These are phyloP conservation scores for Scaptomyza reducta DNA, from an alignment of 2,888 invertebrate genomes.

Conservation along the genomic window DNA sequence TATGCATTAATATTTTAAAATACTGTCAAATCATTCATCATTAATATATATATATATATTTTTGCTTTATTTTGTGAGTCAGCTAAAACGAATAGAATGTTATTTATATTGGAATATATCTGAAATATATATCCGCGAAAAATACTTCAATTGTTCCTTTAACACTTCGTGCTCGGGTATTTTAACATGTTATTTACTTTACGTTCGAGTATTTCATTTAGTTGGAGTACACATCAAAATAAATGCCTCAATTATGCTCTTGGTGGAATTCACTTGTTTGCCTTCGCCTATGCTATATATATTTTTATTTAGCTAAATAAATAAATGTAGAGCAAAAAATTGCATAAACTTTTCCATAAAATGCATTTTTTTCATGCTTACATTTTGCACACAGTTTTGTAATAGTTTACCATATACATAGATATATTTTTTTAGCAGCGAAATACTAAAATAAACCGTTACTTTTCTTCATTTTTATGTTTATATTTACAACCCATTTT, in stretches of 20 bases:
- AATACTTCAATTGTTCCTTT: neutral
- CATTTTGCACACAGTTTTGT: slow-evolving; percentile 24
- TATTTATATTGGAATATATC: too few relatives aligned
- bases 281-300: neutral
- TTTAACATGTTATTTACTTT: neutral
- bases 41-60: neutral
- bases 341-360: slow-evolving; percentile 18
- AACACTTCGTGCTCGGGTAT: slow-evolving; percentile 16
- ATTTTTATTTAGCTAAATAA: neutral
- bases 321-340: neutral
- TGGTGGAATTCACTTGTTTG: slow-evolving; percentile 36
- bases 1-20: slow-evolving; percentile 32
- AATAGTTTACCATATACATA: slow-evolving; percentile 13
- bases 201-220: slow-evolving; percentile 8
- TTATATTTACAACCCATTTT: slow-evolving; percentile 43
- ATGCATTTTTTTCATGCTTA: slow-evolving; percentile 10
- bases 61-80: too few relatives aligned
- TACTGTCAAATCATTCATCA: slow-evolving; percentile 40
- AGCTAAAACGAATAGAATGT: too few relatives aligned
- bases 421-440: neutral
- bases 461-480: neutral
- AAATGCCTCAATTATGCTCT: slow-evolving; percentile 61
- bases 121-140: neutral
- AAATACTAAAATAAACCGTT: slow-evolving; percentile 3
- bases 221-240: slow-evolving; percentile 45